Percentiles rank a stretch among this genome's conserved stretches.
phyloP scores from a whole-genome alignment of 2,797 vertebrate genomes.

The Chelonia mydas region DNA sequence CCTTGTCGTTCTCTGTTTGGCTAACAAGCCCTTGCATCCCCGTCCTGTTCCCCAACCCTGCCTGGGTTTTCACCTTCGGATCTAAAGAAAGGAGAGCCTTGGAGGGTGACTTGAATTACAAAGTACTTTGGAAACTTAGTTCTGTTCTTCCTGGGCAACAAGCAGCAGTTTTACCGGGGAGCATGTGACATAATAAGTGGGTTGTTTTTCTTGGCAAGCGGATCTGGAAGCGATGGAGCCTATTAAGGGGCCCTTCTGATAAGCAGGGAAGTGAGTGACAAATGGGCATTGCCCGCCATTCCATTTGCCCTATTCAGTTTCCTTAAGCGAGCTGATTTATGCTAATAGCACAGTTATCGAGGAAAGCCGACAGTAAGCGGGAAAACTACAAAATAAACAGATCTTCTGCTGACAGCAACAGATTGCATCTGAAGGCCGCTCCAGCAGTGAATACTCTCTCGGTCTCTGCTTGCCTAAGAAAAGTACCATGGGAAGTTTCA shows the following conservation, averaged over 20 bases:
- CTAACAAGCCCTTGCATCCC: background rate
- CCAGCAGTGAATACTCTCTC: constrained; percentile 45
- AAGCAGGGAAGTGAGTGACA: background rate
- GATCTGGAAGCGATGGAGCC: background rate
- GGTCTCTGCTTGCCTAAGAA: constrained; percentile 41
- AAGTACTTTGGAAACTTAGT: background rate
- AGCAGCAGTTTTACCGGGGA: constrained; percentile 1
- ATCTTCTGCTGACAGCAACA: constrained; percentile 49
- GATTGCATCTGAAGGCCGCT: constrained; percentile 33
- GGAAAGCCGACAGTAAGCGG: background rate
- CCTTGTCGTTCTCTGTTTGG: background rate
- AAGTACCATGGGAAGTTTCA: constrained; percentile 56
- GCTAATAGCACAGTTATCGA: constrained; percentile 4
- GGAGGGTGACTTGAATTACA: background rate
- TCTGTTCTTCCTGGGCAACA: background rate
- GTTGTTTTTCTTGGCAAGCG: background rate
- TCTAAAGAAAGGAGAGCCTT: background rate
- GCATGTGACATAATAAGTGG: background rate
- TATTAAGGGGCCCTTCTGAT: background rate
- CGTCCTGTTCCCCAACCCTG: background rate
- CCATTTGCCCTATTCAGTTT: background rate
- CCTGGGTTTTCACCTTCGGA: background rate
- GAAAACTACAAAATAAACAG: constrained; percentile 44
- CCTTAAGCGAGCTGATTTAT: constrained; percentile 26
- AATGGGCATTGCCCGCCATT: background rate